Percentiles rank a stretch among this genome's conserved stretches.
Evolutionary conservation across 1,140 invertebrate genomes (phyloP).

Genomic region (Lethocerus indicus): DNA sequence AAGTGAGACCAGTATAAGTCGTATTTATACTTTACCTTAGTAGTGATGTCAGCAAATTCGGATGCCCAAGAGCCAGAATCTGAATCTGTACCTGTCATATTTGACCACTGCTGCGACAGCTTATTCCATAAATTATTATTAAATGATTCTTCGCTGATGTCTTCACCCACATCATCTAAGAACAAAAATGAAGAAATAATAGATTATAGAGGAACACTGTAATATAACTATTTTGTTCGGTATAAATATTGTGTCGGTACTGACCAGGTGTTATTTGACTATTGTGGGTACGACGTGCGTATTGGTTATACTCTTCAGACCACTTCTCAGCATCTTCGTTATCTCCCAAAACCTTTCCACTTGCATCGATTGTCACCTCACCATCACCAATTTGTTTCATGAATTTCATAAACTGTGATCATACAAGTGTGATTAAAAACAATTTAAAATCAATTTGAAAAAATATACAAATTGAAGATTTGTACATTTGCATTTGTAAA

Average conservation of each 20-base stretch:
- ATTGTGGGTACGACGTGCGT: too few species aligned
- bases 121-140: conserved; percentile 53
- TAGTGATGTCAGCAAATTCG: conserved; percentile 10
- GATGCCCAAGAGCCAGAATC: conserved; percentile 4
- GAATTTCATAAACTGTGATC: conserved; percentile 61
- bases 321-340: conserved; percentile 29
- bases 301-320: conserved; percentile 31
- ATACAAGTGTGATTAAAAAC: too few species aligned
- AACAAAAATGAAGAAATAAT: too few species aligned
- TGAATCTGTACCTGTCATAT: background rate
- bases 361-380: conserved; percentile 30
- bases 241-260: background rate
- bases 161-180: conserved; percentile 3
- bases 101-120: conserved; percentile 7
- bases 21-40: too few species aligned
- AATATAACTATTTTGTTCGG: too few species aligned
- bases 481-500: too few species aligned
- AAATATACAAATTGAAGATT: background rate
- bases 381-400: conserved; percentile 60
- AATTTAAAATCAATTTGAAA: background rate
- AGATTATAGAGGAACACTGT: too few species aligned
- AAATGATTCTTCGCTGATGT: conserved; percentile 9
- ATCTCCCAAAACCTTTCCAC: conserved; percentile 22
- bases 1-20: too few species aligned
- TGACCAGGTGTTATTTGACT: background rate